Evolutionary conservation across 2,888 invertebrate genomes (phyloP).

Genomic region (Drosophila cognata): DNA sequence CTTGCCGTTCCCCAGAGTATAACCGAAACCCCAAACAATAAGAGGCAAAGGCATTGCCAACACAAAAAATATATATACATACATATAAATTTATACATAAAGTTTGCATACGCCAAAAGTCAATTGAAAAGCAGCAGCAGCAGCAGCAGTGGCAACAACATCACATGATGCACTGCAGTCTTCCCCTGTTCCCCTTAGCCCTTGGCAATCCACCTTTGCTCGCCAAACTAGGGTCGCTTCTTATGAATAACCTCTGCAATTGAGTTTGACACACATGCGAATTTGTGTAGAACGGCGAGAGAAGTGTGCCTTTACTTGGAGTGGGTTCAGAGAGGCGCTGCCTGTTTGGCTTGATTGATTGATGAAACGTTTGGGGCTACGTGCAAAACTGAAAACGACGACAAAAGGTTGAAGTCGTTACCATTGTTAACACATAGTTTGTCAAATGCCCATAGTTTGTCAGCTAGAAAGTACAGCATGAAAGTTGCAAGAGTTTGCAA

Average conservation of each 20-base stretch:
- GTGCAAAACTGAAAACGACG: neutral
- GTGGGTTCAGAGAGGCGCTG: slow-evolving; percentile 1
- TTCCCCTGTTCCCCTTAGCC: neutral
- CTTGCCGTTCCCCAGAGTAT: slow-evolving; percentile 32
- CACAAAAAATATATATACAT: slow-evolving; percentile 21
- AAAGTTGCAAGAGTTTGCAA: neutral
- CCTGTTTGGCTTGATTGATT: slow-evolving; percentile 44
- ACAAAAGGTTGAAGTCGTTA: slow-evolving; percentile 11
- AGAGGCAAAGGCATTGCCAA: slow-evolving; percentile 42
- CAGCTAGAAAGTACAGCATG: neutral
- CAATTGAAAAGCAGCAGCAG: slow-evolving; percentile 58
- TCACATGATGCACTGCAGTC: slow-evolving; percentile 39
- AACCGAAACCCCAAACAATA: slow-evolving; percentile 51
- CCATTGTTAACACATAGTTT: slow-evolving; percentile 20
- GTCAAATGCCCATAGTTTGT: slow-evolving; percentile 8
- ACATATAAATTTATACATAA: slow-evolving; percentile 11
- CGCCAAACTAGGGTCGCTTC: slow-evolving; percentile 18
- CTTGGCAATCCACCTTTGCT: neutral
- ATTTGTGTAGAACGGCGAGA: slow-evolving; percentile 14
- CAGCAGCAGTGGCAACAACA: slow-evolving; percentile 2
- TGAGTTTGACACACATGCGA: slow-evolving; percentile 61
- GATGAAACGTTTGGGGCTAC: slow-evolving; percentile 28
- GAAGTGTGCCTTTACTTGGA: neutral
- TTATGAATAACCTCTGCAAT: slow-evolving; percentile 64
- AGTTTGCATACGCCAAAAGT: slow-evolving; percentile 54